Evolutionary conservation across 1,140 invertebrate genomes (phyloP).

Genomic region (Drosophila repleta): DNA sequence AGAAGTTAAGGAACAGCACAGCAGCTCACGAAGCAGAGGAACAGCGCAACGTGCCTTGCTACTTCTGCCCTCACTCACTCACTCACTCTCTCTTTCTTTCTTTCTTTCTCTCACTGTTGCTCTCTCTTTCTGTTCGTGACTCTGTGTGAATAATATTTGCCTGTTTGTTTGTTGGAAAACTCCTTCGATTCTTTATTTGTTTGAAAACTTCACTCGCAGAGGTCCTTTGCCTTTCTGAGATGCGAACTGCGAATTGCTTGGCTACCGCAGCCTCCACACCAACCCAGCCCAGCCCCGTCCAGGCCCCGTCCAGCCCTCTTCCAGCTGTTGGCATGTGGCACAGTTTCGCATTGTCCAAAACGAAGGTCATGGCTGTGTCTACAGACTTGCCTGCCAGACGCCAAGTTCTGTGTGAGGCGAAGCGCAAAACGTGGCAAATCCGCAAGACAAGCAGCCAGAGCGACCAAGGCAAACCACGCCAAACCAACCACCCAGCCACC

Average conservation of each 20-base stretch:
- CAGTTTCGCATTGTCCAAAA: conserved; percentile 45
- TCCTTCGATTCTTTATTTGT: conserved; percentile 37
- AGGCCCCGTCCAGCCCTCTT: background rate
- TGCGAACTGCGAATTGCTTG: conserved; percentile 3
- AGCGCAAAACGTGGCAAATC: conserved; percentile 25
- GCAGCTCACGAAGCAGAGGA: background rate
- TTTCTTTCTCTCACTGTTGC: background rate
- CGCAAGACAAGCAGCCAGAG: conserved; percentile 21
- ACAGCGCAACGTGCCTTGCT: background rate
- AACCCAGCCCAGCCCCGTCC: background rate
- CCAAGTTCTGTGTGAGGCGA: conserved; percentile 17
- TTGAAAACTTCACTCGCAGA: conserved; percentile 59
- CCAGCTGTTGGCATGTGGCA: conserved; percentile 32
- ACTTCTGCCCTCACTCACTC: background rate
- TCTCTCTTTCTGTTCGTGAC: conserved; percentile 30
- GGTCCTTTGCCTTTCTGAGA: conserved; percentile 39
- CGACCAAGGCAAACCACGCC: background rate
- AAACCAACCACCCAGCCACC: background rate
- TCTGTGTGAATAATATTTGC: conserved; percentile 26
- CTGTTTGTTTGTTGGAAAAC: conserved; percentile 17
- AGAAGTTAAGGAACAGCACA: background rate
- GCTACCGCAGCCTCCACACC: background rate
- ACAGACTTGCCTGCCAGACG: conserved; percentile 30
- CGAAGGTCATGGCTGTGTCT: conserved; percentile 36
- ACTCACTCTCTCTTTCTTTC: conserved; percentile 20